Base-by-base conservation (phyloP, 2,888 invertebrate species). In the Mesorhabditis sp. region DNA sequence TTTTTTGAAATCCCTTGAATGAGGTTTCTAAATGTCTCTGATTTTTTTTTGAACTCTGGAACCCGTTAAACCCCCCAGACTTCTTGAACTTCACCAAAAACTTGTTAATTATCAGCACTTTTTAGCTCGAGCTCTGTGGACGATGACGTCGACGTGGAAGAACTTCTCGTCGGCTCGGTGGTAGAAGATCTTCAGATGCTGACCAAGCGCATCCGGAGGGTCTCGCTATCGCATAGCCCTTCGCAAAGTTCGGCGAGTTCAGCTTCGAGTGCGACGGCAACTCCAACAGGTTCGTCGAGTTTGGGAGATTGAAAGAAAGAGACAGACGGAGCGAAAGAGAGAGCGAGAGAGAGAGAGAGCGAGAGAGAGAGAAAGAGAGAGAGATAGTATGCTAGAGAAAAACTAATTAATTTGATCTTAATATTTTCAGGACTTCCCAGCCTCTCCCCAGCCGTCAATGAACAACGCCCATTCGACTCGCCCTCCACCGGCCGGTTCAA, bases 111-210 rank as follows among this genome's bases (percentile, higher is more conserved):
- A 28, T 28, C 28, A 28, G 28, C 28, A 28, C 28, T 28, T 28
- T 71, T 45, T 66, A 70, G 65, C 41, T 67, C 66, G 28, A 68
- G 71, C 42, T 73, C 76, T 3, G 74, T 70, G 45, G 80, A 80
- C 45, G 71, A 50, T 50, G 58, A 50, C n/a, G 58, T 13, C 10
- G 58, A 50, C n/a, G 58, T 50, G 58, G 58, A 50, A 10, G 58
- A 50, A n/a, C n/a, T 68, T 15, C 72, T 83, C 7, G 83, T 83
- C 15, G 82, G 79, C 41, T 73, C 76, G 42, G 82, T 84, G 6
- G 77, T 84, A 43, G 79, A 76, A 43, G 81, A 84, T 62, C 73
- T 84, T n/a, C 82, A 84, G 72, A 74, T 76, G 44, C 70, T 84
- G 67, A 80, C 83, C 6, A 73, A 74, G 42, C 68, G 81, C 62